These are phyloP conservation scores for Drosophila mimetica DNA, from an alignment of 2,888 invertebrate genomes.

Conservation along the genomic window DNA sequence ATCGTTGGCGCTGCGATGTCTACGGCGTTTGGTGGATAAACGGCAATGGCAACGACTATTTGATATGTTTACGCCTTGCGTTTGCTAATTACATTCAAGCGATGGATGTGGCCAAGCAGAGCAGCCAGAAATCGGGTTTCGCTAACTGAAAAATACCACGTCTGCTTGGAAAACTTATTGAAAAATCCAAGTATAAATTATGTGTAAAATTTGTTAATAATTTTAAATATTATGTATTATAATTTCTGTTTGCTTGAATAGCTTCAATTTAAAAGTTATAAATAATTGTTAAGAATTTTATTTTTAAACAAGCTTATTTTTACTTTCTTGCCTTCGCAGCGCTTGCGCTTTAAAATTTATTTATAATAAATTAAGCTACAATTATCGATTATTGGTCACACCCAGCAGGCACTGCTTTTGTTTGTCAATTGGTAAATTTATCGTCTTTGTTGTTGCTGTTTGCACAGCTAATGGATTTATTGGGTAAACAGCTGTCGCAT, in stretches of 20 bases:
- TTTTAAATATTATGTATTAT: neutral
- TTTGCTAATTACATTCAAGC: conserved; percentile 28
- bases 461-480: conserved; percentile 77
- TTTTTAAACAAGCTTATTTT: neutral
- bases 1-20: conserved; percentile 67
- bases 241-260: no score
- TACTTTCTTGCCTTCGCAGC: neutral
- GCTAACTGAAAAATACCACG: no score
- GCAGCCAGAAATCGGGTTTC: conserved; percentile 1
- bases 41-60: conserved; percentile 21
- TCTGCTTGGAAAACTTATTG: neutral
- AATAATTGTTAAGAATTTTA: neutral
- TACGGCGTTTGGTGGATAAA: conserved; percentile 36
- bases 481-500: conserved; percentile 76
- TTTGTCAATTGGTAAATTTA: conserved; percentile 62
- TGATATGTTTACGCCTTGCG: conserved; percentile 27
- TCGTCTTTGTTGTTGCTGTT: conserved; percentile 55
- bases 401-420: conserved; percentile 61
- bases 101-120: neutral
- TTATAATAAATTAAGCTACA: conserved; percentile 68
- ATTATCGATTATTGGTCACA: conserved; percentile 72
- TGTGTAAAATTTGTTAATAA: neutral
- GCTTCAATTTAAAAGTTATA: no score
- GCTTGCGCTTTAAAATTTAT: conserved; percentile 32
- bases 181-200: neutral